phyloP scores from a whole-genome alignment of 2,797 vertebrate genomes.

The Sebastes trivittatus region DNA sequence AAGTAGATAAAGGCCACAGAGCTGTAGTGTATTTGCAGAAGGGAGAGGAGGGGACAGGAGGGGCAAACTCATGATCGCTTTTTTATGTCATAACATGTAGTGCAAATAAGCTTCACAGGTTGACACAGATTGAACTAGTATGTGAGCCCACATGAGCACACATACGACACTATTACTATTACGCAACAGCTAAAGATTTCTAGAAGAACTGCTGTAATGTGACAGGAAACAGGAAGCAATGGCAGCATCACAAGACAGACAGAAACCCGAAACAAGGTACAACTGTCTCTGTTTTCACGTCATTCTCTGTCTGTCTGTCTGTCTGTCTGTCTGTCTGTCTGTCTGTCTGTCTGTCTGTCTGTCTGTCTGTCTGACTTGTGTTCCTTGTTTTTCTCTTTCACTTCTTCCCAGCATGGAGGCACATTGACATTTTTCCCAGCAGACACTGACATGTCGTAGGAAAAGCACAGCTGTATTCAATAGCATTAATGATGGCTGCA shows the following conservation, averaged over 20 bases:
- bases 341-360: no score
- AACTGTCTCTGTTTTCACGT: neutral
- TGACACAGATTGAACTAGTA: neutral
- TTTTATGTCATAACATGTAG: conserved; percentile 63
- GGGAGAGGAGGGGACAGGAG: neutral
- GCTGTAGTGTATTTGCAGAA: neutral
- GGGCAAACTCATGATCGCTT: conserved; percentile 21
- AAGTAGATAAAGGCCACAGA: neutral
- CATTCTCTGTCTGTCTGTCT: neutral
- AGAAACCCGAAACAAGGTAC: neutral
- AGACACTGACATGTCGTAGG: neutral
- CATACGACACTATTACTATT: neutral
- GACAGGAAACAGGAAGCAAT: conserved; percentile 1
- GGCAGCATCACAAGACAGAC: conserved; percentile 2
- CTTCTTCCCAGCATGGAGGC: neutral
- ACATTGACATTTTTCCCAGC: neutral
- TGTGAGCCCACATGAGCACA: neutral
- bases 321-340: neutral
- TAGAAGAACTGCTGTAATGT: neutral
- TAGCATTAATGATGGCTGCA: neutral
- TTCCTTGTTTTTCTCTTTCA: neutral
- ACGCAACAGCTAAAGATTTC: neutral
- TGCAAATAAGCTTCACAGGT: conserved; percentile 35
- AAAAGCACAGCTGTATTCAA: neutral
- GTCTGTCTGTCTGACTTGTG: neutral